Conservation (phyloP, 2,888 invertebrate genomes). For the Calameuta pallipes region DNA sequence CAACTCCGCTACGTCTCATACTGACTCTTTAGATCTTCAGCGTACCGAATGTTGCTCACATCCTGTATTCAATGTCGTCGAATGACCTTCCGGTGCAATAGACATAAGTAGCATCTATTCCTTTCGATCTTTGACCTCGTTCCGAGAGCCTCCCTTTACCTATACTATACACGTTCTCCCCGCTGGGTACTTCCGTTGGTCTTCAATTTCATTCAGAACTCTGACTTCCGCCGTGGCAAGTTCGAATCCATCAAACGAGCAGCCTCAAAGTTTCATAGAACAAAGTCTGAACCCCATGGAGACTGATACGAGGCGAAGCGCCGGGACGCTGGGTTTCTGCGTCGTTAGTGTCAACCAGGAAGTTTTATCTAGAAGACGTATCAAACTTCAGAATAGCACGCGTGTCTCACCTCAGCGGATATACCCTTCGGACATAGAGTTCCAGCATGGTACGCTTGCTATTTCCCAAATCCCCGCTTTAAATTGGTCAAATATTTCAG, state of each 20-base stretch:
- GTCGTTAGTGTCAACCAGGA: not conserved
- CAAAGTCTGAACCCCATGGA: not conserved
- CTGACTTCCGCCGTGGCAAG: not conserved
- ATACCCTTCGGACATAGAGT: not conserved
- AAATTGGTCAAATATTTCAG: slow-evolving; percentile 8
- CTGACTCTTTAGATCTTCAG: not conserved
- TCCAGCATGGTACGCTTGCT: not conserved
- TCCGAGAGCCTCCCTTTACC: not conserved
- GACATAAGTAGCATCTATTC: not conserved
- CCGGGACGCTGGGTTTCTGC: not conserved
- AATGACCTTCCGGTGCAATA: not conserved
- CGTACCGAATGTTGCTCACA: not conserved
- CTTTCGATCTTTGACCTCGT: not conserved
- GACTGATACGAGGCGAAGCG: not conserved
- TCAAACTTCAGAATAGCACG: not conserved
- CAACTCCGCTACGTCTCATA: not conserved
- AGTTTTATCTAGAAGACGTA: not conserved
- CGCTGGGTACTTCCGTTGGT: not conserved
- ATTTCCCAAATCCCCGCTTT: slow-evolving; percentile 12
- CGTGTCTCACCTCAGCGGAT: not conserved
- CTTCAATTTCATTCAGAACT: not conserved
- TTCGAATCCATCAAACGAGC: not conserved
- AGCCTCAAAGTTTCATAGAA: not conserved
- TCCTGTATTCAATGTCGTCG: not conserved
- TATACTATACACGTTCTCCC: not conserved